A percentile compares a stretch with the other conserved stretches of the same genome.
Conservation (phyloP, 1,140 invertebrate species). For the Achroia grisella region DNA sequence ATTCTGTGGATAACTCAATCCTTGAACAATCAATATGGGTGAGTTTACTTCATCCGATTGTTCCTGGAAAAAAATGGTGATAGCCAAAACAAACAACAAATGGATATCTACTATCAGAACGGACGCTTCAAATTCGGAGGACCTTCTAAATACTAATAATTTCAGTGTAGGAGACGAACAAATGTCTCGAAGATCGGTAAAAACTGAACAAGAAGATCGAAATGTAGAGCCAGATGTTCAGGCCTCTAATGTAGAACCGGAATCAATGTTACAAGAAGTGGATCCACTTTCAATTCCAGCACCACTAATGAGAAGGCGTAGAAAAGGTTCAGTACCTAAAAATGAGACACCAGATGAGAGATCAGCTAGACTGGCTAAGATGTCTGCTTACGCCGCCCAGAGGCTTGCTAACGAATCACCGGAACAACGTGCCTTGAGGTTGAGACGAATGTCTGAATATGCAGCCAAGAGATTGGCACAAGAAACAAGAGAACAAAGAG, state of each 20-base stretch:
- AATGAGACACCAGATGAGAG: slow-evolving; percentile 69
- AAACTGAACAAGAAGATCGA: no score
- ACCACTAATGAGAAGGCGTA: slow-evolving; percentile 15
- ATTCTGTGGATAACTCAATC: slow-evolving; percentile 60
- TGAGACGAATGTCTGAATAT: slow-evolving; percentile 65
- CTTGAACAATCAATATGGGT: slow-evolving; percentile 67
- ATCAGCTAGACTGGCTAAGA: slow-evolving; percentile 64
- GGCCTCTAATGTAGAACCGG: background rate
- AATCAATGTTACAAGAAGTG: slow-evolving; percentile 27
- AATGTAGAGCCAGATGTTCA: no score
- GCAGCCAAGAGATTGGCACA: slow-evolving; percentile 60
- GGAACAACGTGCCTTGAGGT: slow-evolving; percentile 65
- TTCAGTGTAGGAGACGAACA: slow-evolving; percentile 19
- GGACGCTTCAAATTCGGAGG: slow-evolving; percentile 12
- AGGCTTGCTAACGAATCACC: slow-evolving; percentile 73
- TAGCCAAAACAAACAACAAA: slow-evolving; percentile 57
- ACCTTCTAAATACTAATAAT: slow-evolving; percentile 5
- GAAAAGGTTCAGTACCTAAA: slow-evolving; percentile 27
- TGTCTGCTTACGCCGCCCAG: slow-evolving; percentile 65
- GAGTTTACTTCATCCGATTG: slow-evolving; percentile 45
- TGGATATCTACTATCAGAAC: slow-evolving; percentile 52
- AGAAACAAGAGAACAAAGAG: slow-evolving; percentile 70
- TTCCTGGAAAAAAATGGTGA: slow-evolving; percentile 66
- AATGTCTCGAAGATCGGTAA: background rate
- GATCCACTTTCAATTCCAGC: slow-evolving; percentile 27